A percentile compares a stretch with the other conserved stretches of the same genome.
Conservation (phyloP, 2,113 vertebrate species). For the Phodopus roborovskii region DNA sequence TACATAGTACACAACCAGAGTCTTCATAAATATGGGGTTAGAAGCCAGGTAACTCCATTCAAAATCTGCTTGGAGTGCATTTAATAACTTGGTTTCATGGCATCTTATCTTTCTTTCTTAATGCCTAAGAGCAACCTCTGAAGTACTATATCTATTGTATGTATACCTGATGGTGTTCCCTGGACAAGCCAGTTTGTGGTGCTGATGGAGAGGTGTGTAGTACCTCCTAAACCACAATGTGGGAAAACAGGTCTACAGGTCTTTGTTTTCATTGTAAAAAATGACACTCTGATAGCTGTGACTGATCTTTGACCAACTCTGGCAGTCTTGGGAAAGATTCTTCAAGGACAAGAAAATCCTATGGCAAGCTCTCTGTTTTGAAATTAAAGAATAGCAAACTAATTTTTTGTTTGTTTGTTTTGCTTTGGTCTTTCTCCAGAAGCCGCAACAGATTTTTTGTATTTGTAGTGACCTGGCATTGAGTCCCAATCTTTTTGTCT, state of each 20-base stretch:
- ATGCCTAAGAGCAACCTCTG: background rate
- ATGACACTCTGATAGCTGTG: background rate
- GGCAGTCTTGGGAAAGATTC: background rate
- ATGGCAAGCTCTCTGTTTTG: background rate
- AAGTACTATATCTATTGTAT: background rate
- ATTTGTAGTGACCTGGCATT: background rate
- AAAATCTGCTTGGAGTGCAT: background rate
- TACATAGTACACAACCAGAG: background rate
- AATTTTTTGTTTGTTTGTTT: background rate
- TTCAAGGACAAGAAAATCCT: slow-evolving; percentile 13
- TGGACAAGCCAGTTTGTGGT: background rate
- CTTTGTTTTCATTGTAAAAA: background rate
- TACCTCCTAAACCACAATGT: background rate
- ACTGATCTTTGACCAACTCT: background rate
- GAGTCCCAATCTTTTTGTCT: background rate
- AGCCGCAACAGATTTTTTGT: background rate
- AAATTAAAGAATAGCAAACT: background rate
- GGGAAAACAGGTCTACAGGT: background rate
- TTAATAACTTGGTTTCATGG: background rate
- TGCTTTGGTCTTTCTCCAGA: background rate
- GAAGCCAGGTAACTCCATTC: background rate
- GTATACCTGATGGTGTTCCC: background rate
- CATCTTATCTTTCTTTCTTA: background rate
- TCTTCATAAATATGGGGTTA: background rate
- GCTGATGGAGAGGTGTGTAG: background rate